Base-by-base conservation (phyloP, 2,888 invertebrate genomes). In the Chydorus sphaericus region DNA sequence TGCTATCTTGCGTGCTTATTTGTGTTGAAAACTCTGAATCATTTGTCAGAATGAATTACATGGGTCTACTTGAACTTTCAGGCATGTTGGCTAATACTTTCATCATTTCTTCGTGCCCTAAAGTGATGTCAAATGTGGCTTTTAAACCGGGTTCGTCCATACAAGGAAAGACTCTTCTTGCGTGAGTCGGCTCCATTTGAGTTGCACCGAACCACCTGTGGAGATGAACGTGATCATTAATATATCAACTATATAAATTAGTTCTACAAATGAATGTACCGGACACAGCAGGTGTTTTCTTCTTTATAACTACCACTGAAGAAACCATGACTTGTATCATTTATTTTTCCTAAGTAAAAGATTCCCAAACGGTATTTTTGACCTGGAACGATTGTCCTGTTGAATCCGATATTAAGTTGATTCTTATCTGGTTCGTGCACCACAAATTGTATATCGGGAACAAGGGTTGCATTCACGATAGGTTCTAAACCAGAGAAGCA, bases 291-390 rank as follows among this genome's bases (percentile, higher is more conserved):
- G 28, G 5, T 10, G 26, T 76, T 16, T 11, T 44, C 76, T 49
- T 37, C 36, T 6, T 75, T 75, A 67, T 89, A 88, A 0, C 84
- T 84, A 70, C 86, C 86, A 62, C 85, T 76, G 66, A 88, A 89
- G 69, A 89, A 87, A 39, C 88, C 89, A 64, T 82, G 80, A 31
- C 88, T 71, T 61, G 81, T 76, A 65, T 87, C 84, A 64, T 82
- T 83, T 52, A 90, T 71, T 58, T 78, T 72, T 1, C 88, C 90
- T 5, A 74, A 72, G 65, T 81, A 91, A 50, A 77, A 76, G 58
- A 89, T 79, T 61, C 77, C 73, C 60, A 91, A 67, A 53, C 77
- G 69, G 67, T 87, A 89, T 60, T 77, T 75, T 48, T 73, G 70
- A 14, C 79, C 81, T 14, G 69, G 71, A 60, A 71, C 70, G 59